These are phyloP conservation scores for Drosophila nannoptera DNA, from an alignment of 1,140 invertebrate species.

Conservation along the genomic window DNA sequence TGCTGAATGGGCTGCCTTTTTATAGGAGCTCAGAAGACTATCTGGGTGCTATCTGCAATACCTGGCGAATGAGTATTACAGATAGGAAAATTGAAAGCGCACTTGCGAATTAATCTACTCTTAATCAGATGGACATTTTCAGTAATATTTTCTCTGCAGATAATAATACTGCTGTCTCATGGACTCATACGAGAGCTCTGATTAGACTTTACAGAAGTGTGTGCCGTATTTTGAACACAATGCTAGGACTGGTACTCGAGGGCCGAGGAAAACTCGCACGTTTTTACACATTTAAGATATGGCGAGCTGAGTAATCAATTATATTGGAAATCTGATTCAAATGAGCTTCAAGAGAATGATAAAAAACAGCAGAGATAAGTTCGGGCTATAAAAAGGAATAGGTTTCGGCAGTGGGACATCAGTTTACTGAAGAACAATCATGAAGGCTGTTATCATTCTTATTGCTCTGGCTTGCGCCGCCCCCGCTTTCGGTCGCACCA, in stretches of 20 bases:
- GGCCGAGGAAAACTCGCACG: too few relatives aligned
- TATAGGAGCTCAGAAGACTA: constrained; percentile 41
- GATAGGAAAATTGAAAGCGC: constrained; percentile 18
- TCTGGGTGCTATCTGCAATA: constrained; percentile 31
- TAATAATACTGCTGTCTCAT: not conserved
- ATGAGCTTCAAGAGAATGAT: too few relatives aligned
- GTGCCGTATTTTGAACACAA: too few relatives aligned
- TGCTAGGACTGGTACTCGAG: not conserved
- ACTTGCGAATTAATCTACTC: constrained; percentile 8
- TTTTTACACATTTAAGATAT: too few relatives aligned
- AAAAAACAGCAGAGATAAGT: not conserved
- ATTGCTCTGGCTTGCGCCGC: constrained; percentile 41
- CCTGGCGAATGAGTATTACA: constrained; percentile 33
- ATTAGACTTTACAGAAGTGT: not conserved
- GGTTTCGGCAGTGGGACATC: not conserved
- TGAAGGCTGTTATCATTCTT: constrained; percentile 42
- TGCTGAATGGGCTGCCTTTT: not conserved
- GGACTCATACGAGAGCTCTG: not conserved
- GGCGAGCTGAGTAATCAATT: too few relatives aligned
- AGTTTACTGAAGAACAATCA: constrained; percentile 20
- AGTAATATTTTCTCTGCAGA: not conserved
- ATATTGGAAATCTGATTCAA: too few relatives aligned
- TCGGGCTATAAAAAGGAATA: constrained; percentile 10
- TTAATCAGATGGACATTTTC: constrained; percentile 10
- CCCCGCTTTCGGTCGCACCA: constrained; percentile 41